Base-by-base conservation (phyloP, 2,888 invertebrate genomes). In the Phortica okadai region DNA sequence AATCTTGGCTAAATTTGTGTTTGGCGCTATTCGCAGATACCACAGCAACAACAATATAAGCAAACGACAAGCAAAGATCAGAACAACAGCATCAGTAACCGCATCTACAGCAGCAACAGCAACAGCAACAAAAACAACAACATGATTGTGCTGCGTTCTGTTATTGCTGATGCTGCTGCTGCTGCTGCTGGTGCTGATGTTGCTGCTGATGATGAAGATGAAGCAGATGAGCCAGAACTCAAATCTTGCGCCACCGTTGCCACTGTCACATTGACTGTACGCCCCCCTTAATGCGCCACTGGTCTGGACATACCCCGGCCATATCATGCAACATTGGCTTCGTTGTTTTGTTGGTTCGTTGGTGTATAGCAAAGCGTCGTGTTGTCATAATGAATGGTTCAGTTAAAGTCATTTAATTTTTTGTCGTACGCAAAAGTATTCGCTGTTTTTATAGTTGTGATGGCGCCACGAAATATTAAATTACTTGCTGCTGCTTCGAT, bases 391-490 rank as follows among this genome's bases (percentile, higher is more conserved):
- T 90, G 89, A 90, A 90, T 90, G 90, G 90, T 82, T 85, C 88
- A 87, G 88, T 88, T 88, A 84, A 88, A 89, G 88, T 90, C 89
- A 90, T 90, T 90, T 90, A 89, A 90, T 89, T 90, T 90, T 88
- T 81, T 74, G 76, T 75, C 64, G 62, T 62, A 62, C 62, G 62
- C 62, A 62, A 62, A 69, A 59, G 77, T 69, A 75, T 72, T 76
- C 76, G 77, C 73, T 74, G 72, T 80, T 82, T 87, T 90, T 90
- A 90, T 90, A 88, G 88, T 85, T 87, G 81, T 86, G 81, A 88
- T 90, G 90, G 90, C 90, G 90, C 90, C 90, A 90, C 87, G 85
- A 90, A 90, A 90, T 90, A 90, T 90, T 90, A 90, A 89, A 90
- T 90, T 90, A 90, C 90, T 81, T 80, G 87, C 85, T 87, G 85